phyloP scores from a whole-genome alignment of 2,888 invertebrate genomes.

The Serrognathus titanus region DNA sequence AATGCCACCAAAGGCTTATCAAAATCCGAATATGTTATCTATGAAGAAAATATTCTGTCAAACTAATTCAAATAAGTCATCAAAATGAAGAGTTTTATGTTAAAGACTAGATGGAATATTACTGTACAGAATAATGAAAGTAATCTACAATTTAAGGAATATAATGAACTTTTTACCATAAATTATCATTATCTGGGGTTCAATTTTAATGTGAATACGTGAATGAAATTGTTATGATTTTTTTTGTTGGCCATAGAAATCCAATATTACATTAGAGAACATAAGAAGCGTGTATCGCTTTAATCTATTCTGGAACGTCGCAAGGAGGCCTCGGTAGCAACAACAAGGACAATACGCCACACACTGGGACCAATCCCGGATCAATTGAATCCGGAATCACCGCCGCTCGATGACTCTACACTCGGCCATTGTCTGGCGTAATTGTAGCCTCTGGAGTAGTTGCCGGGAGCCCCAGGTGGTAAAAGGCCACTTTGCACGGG shows the following conservation, averaged over 20 bases:
- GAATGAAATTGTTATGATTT: no score
- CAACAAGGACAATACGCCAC: conserved; percentile 43
- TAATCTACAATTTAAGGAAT: no score
- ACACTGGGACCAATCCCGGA: conserved; percentile 46
- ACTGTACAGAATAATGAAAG: no score
- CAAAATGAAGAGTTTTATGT: no score
- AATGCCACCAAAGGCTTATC: no score
- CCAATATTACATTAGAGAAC: not conserved
- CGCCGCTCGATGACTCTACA: conserved; percentile 46
- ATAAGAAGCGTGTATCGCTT: conserved; percentile 16
- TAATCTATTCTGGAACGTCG: conserved; percentile 22
- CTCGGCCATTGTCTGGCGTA: conserved; percentile 46
- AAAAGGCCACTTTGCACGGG: conserved; percentile 41
- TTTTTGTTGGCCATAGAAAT: not conserved
- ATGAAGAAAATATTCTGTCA: no score
- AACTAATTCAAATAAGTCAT: no score
- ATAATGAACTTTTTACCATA: no score
- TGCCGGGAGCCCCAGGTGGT: conserved; percentile 45
- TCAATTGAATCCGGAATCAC: conserved; percentile 47
- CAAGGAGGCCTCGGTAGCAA: conserved; percentile 35
- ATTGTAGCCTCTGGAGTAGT: conserved; percentile 51
- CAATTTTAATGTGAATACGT: no score
- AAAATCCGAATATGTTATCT: no score
- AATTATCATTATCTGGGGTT: no score
- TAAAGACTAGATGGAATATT: no score